Conservation (phyloP, 2,797 vertebrate species). For the Sebastolobus alascanus region DNA sequence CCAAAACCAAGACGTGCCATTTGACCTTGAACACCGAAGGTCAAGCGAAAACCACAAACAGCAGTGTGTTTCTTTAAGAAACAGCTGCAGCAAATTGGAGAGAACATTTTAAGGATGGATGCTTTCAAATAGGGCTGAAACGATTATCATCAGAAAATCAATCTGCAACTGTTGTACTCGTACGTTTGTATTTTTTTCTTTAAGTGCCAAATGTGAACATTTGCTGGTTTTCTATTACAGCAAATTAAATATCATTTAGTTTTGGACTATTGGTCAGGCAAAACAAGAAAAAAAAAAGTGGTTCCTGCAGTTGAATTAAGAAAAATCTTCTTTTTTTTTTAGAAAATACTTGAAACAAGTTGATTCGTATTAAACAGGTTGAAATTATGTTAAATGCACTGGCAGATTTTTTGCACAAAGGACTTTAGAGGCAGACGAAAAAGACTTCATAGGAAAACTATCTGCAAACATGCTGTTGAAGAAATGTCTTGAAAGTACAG, state of each 20-base stretch:
- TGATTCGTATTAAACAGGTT: not conserved
- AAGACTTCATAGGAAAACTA: not conserved
- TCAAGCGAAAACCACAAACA: constrained; percentile 19
- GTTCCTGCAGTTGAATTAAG: not conserved
- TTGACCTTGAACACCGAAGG: constrained; percentile 28
- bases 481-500: not conserved
- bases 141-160: not conserved
- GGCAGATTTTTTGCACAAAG: not conserved
- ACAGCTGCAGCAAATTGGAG: constrained; percentile 21
- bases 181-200: not conserved
- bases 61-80: constrained; percentile 26
- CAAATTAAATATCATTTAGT: not conserved
- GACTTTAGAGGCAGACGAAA: not conserved
- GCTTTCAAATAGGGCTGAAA: constrained; percentile 4
- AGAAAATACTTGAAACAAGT: not conserved
- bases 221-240: not conserved
- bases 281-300: not conserved
- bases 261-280: not conserved
- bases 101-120: constrained; percentile 13
- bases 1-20: constrained; percentile 2
- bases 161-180: not conserved
- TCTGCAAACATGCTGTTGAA: not conserved
- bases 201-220: not conserved
- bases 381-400: too few relatives aligned
- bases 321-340: not conserved